These are phyloP conservation scores for Amazona guildingii DNA, from an alignment of 2,113 vertebrate genomes.

Conservation along the genomic window DNA sequence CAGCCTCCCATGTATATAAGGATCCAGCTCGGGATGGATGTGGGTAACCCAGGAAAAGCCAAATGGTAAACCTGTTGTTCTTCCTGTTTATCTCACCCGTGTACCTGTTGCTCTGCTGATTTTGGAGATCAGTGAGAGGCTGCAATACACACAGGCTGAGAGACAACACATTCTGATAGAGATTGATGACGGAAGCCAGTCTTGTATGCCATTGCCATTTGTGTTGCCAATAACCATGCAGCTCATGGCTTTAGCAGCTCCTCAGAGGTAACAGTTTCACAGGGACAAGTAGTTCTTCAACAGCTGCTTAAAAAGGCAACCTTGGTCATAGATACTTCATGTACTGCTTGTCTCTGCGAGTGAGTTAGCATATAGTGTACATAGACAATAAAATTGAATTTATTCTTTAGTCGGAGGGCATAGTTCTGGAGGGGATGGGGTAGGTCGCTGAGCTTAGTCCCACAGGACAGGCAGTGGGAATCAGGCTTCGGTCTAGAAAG, in stretches of 20 bases:
- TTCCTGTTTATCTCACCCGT: background rate
- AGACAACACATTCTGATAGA: background rate
- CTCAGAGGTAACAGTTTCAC: background rate
- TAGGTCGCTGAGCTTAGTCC: background rate
- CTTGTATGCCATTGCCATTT: background rate
- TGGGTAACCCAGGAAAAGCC: background rate
- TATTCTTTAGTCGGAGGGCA: background rate
- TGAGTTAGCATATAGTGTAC: background rate
- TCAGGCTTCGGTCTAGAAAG: background rate
- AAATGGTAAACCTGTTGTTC: background rate
- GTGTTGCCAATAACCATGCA: background rate
- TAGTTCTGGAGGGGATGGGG: background rate
- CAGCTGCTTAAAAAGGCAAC: background rate
- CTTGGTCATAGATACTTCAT: background rate
- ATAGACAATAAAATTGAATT: background rate
- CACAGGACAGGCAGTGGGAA: background rate
- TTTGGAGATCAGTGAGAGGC: background rate
- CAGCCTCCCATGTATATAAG: fast-evolving
- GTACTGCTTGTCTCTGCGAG: fast-evolving
- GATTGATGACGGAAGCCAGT: background rate
- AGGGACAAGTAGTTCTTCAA: background rate
- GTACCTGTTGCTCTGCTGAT: background rate
- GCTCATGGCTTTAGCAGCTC: background rate
- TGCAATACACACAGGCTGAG: background rate
- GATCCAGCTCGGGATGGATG: background rate